phyloP scores from a whole-genome alignment of 2,113 vertebrate genomes.

The Phalacrocorax aristotelis region DNA sequence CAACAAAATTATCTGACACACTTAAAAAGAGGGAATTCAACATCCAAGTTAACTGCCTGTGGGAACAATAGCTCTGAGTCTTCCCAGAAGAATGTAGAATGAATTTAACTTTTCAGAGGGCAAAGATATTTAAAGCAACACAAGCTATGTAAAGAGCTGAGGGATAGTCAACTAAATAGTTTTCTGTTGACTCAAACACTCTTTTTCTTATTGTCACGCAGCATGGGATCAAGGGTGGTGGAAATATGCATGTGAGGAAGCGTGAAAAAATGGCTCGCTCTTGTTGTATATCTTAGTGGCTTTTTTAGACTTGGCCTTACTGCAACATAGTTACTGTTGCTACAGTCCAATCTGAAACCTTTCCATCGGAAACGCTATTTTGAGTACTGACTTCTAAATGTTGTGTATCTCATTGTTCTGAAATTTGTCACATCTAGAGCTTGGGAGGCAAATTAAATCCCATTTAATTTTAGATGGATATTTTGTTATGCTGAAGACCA shows the following conservation, averaged over 20 bases:
- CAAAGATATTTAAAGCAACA: slow-evolving; percentile 56
- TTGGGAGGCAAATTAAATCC: neutral
- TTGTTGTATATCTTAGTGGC: slow-evolving; percentile 18
- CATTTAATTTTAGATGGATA: slow-evolving; percentile 10
- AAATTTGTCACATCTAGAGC: slow-evolving; percentile 25
- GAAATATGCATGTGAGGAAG: neutral
- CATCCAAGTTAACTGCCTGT: neutral
- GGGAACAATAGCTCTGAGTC: neutral
- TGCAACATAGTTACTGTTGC: slow-evolving; percentile 44
- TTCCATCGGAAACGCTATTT: slow-evolving; percentile 48
- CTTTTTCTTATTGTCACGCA: neutral
- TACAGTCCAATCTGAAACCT: slow-evolving; percentile 18
- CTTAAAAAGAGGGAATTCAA: neutral
- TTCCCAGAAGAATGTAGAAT: slow-evolving; percentile 10
- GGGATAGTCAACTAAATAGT: slow-evolving; percentile 10
- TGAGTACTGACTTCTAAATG: neutral
- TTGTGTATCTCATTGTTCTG: neutral
- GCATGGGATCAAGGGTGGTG: neutral
- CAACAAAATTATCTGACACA: neutral
- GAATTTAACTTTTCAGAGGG: slow-evolving; percentile 26
- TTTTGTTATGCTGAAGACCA: neutral
- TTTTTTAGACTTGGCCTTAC: slow-evolving; percentile 36
- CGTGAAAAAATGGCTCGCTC: neutral
- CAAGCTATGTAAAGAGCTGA: slow-evolving; percentile 29
- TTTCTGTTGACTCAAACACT: slow-evolving; percentile 38